A percentile compares a stretch with the other conserved stretches of the same genome.
Conservation (phyloP, 2,797 vertebrate genomes). For the Botia almorhae region DNA sequence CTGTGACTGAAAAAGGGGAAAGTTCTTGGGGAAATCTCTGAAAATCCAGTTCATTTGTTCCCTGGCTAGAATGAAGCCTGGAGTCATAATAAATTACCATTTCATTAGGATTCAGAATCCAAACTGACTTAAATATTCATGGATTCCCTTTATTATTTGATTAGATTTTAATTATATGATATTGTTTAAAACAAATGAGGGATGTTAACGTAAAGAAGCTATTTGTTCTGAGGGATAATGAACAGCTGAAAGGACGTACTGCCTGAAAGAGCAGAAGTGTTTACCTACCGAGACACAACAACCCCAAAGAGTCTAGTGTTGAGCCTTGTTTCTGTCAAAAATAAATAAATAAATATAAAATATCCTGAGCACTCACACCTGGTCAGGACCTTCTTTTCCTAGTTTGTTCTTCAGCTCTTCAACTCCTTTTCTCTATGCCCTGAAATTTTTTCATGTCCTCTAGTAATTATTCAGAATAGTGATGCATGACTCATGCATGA, state of each 20-base stretch:
- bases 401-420: constrained; percentile 19
- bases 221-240: constrained; percentile 68
- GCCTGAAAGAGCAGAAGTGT: constrained; percentile 50
- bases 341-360: neutral
- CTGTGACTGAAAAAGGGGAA: constrained; percentile 52
- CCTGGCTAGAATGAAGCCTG: constrained; percentile 69
- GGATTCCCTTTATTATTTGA: constrained; percentile 67
- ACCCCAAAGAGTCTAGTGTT: constrained; percentile 24
- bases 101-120: constrained; percentile 72
- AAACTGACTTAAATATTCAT: constrained; percentile 76
- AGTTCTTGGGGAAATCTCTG: constrained; percentile 66
- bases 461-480: constrained; percentile 30
- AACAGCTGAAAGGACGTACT: constrained; percentile 65
- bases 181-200: constrained; percentile 73
- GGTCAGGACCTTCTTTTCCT: constrained; percentile 40
- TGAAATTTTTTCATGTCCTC: constrained; percentile 43
- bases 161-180: constrained; percentile 75
- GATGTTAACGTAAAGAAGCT: constrained; percentile 60
- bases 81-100: constrained; percentile 74
- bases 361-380: constrained; percentile 51
- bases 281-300: constrained; percentile 45
- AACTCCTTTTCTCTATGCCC: constrained; percentile 27
- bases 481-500: constrained; percentile 21
- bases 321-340: constrained; percentile 43
- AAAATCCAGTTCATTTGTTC: constrained; percentile 73